phyloP scores from a whole-genome alignment of 92 coral and sea anemone species.

The Galaxea fascicularis region DNA sequence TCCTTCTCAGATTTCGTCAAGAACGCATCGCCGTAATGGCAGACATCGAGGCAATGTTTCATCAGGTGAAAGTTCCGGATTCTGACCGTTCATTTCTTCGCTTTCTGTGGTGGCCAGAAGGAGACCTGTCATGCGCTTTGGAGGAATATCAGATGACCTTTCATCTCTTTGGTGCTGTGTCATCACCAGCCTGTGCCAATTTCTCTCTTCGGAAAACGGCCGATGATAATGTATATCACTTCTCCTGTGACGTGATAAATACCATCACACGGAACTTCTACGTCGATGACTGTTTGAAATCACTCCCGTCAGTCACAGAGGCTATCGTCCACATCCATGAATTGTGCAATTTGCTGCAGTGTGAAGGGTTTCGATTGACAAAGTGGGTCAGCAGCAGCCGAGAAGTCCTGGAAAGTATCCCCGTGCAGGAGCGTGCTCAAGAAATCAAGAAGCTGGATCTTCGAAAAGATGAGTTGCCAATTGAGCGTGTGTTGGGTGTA shows the following conservation, averaged over 20 bases:
- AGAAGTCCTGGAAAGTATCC: constrained; percentile 42
- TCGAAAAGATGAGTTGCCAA: too few relatives aligned
- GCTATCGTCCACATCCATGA: constrained; percentile 3
- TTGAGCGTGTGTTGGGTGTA: constrained; percentile 38
- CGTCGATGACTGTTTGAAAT: constrained; percentile 53
- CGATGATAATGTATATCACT: constrained; percentile 16
- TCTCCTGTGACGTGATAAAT: constrained; percentile 9
- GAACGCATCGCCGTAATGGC: constrained; percentile 39
- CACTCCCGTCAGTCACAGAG: background rate
- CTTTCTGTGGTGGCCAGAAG: constrained; percentile 45
- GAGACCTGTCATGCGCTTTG: constrained; percentile 13
- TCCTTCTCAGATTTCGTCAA: constrained; percentile 24
- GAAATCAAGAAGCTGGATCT: constrained; percentile 35
- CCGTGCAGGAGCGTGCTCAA: constrained; percentile 25
- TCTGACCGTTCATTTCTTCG: constrained; percentile 24
- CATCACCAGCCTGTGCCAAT: constrained; percentile 45
- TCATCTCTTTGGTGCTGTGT: too few relatives aligned
- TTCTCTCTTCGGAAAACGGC: constrained; percentile 26
- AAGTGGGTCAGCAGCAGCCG: constrained; percentile 48
- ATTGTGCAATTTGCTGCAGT: background rate
- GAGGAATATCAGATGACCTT: constrained; percentile 39
- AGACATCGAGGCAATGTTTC: constrained; percentile 36
- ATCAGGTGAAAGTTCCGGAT: constrained; percentile 31
- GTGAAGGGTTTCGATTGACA: constrained; percentile 53
- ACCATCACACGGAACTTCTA: constrained; percentile 33